These are phyloP conservation scores for Drosophila subpulchrella DNA, from an alignment of 1,140 invertebrate genomes.

Conservation along the genomic window DNA sequence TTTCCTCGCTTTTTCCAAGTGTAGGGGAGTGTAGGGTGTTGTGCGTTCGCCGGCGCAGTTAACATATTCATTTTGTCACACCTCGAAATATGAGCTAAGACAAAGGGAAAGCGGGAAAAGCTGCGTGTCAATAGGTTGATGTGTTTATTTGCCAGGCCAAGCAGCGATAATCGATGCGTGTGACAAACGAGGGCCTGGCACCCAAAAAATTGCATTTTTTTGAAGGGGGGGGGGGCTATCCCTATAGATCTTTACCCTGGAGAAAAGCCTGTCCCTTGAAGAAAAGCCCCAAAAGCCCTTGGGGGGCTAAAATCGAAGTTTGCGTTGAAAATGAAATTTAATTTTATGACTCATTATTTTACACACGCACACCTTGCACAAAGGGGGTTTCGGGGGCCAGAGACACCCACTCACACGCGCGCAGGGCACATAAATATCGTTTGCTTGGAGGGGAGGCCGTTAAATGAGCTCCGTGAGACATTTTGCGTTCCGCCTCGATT, in stretches of 20 bases:
- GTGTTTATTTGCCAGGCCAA: conserved; percentile 68
- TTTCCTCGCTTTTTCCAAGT: conserved; percentile 1
- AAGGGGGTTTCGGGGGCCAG: not conserved
- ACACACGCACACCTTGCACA: conserved; percentile 36
- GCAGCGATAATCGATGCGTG: conserved; percentile 64
- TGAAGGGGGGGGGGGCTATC: not conserved
- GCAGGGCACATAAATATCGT: conserved; percentile 49
- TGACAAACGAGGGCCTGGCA: conserved; percentile 58
- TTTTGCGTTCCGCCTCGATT: conserved; percentile 36
- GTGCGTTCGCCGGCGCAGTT: conserved; percentile 41
- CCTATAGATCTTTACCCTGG: conserved; percentile 19
- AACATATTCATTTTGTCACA: conserved; percentile 53
- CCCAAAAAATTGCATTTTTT: conserved; percentile 3
- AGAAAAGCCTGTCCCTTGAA: not conserved
- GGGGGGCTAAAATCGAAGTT: conserved; percentile 35
- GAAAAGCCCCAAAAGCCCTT: not conserved
- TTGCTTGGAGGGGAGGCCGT: conserved; percentile 40
- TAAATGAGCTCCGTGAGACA: conserved; percentile 73
- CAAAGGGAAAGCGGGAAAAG: conserved; percentile 27
- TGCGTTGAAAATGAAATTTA: conserved; percentile 60
- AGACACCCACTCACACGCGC: conserved; percentile 12
- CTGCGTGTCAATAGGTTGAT: conserved; percentile 72
- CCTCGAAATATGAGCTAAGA: conserved; percentile 53
- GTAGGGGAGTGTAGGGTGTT: conserved; percentile 27
- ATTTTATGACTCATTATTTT: conserved; percentile 78